A percentile compares a stretch with the other conserved stretches of the same genome.
Conservation (phyloP, 1,140 invertebrate genomes). For the Drosophila albomicans region DNA sequence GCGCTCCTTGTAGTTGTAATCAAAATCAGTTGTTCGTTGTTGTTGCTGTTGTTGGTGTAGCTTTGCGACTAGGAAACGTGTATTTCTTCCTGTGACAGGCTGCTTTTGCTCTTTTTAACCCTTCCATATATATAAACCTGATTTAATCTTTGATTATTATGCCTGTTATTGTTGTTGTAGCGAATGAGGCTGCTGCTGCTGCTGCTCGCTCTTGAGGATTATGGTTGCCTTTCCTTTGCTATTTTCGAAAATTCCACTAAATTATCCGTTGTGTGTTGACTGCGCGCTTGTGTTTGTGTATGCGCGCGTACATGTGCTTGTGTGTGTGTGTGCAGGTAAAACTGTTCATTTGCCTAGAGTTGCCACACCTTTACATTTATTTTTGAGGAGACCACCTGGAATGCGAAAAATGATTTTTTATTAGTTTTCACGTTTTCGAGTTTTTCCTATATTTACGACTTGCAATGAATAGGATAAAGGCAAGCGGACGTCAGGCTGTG, state of each 20-base stretch:
- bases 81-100: slow-evolving; percentile 79
- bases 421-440: slow-evolving; percentile 36
- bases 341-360: slow-evolving; percentile 79
- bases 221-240: slow-evolving; percentile 66
- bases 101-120: slow-evolving; percentile 74
- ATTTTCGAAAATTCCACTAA: slow-evolving; percentile 82
- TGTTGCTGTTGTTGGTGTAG: slow-evolving; percentile 60
- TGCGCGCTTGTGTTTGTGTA: slow-evolving; percentile 39
- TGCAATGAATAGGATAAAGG: neutral
- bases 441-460: slow-evolving; percentile 40
- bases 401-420: slow-evolving; percentile 55
- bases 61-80: slow-evolving; percentile 77
- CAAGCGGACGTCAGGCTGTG: neutral
- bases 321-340: slow-evolving; percentile 69
- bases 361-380: slow-evolving; percentile 49
- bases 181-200: slow-evolving; percentile 46
- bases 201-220: slow-evolving; percentile 54
- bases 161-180: slow-evolving; percentile 37
- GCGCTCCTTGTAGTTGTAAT: slow-evolving; percentile 61
- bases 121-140: slow-evolving; percentile 78
- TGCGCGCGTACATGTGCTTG: slow-evolving; percentile 6
- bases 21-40: slow-evolving; percentile 70
- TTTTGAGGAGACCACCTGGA: slow-evolving; percentile 68
- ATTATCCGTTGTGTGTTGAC: slow-evolving; percentile 67
- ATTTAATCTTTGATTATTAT: slow-evolving; percentile 84